phyloP scores from a whole-genome alignment of 2,888 invertebrate species.

The Melanostoma scalare region DNA sequence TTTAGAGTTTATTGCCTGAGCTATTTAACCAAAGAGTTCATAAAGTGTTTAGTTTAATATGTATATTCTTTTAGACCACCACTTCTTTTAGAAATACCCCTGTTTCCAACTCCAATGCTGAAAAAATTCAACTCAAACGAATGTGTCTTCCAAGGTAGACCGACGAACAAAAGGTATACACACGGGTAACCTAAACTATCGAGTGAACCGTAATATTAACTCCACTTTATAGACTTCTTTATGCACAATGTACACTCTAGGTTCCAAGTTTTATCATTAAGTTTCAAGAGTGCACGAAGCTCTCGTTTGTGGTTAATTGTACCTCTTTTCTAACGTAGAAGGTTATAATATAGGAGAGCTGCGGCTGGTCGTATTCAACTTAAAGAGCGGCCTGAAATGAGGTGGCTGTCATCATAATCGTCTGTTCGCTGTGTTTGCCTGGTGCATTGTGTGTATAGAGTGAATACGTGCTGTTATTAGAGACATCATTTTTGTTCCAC shows the following conservation, averaged over 20 bases:
- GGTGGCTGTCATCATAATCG: background rate
- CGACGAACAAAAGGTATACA: conserved; percentile 27
- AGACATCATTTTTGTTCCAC: conserved; percentile 65
- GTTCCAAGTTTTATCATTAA: conserved; percentile 27
- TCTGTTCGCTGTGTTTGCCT: background rate
- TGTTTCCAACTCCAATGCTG: conserved; percentile 18
- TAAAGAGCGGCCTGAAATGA: conserved; percentile 24
- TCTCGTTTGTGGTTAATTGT: conserved; percentile 62
- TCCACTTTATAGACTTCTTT: conserved; percentile 25
- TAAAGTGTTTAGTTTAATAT: too few relatives aligned
- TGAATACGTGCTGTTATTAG: conserved; percentile 65
- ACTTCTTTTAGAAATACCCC: conserved; percentile 9
- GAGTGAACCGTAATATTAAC: conserved; percentile 55
- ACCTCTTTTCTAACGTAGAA: conserved; percentile 38
- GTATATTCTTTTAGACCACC: background rate
- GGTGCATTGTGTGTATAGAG: conserved; percentile 33
- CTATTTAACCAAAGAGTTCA: too few relatives aligned
- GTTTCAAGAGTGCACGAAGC: conserved; percentile 40
- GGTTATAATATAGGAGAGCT: conserved; percentile 38
- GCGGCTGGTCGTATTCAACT: conserved; percentile 1
- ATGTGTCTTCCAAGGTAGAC: too few relatives aligned
- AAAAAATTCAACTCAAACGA: too few relatives aligned
- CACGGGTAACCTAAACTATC: conserved; percentile 38
- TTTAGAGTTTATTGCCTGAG: too few relatives aligned
- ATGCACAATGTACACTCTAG: conserved; percentile 1